A percentile compares a stretch with the other conserved stretches of the same genome.
Conservation (phyloP, 1,140 invertebrate species). For the Caenorhabditis inopinata region DNA sequence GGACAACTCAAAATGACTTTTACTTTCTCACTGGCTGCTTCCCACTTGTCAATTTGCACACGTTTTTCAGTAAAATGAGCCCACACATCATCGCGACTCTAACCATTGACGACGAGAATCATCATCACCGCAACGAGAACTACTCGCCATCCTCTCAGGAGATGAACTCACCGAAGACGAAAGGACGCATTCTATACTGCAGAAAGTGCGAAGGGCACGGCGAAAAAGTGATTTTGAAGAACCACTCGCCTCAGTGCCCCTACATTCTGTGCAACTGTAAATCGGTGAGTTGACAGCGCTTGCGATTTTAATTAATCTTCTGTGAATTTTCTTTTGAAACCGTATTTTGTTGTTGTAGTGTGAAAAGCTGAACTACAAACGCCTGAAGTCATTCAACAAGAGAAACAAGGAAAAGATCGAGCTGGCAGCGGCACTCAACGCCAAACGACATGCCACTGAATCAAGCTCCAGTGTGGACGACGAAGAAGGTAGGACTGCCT, state of each 20-base stretch:
- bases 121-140: neutral
- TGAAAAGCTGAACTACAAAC: conserved; percentile 51
- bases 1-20: no score
- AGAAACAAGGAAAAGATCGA: conserved; percentile 51
- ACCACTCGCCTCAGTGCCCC: conserved; percentile 51
- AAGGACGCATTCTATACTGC: conserved; percentile 50
- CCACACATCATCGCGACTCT: conserved; percentile 29
- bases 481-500: conserved; percentile 34
- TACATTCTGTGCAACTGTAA: conserved; percentile 54
- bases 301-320: no score
- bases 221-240: conserved; percentile 50
- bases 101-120: conserved; percentile 19
- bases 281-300: conserved; percentile 41
- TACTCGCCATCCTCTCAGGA: neutral
- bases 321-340: neutral
- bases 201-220: conserved; percentile 54
- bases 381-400: conserved; percentile 52
- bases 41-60: neutral
- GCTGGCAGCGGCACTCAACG: conserved; percentile 42
- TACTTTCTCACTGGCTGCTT: no score
- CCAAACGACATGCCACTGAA: conserved; percentile 13
- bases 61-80: conserved; percentile 33
- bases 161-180: conserved; percentile 4
- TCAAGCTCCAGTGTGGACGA: neutral
- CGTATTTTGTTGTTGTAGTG: conserved; percentile 48